Conservation (phyloP, 2,888 invertebrate genomes). For the Drosophila niveifrons region DNA sequence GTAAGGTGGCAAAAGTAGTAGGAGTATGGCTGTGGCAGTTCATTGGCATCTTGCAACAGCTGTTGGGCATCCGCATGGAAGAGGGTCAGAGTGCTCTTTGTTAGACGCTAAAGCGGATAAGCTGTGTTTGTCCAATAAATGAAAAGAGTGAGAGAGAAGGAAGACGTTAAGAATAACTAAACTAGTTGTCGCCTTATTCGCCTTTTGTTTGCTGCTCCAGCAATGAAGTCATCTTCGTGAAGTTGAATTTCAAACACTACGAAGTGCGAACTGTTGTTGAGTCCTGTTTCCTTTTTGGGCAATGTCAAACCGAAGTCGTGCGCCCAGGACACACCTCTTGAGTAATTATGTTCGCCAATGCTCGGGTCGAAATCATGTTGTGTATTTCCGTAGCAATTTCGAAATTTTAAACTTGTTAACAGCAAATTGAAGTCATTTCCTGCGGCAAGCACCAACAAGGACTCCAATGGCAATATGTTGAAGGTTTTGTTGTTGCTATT, state of each 20-base stretch:
- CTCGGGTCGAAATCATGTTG: conserved; percentile 76
- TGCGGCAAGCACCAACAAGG: conserved; percentile 61
- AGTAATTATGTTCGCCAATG: conserved; percentile 78
- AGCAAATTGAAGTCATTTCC: conserved; percentile 82
- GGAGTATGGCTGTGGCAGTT: conserved; percentile 53
- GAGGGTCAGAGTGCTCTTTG: conserved; percentile 25
- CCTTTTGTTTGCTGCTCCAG: conserved; percentile 17
- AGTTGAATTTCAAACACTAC: conserved; percentile 4
- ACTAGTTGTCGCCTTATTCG: conserved; percentile 28
- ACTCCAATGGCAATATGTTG: conserved; percentile 57
- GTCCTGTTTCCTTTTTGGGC: conserved; percentile 4
- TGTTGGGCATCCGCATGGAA: conserved; percentile 39
- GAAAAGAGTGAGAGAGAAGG: neutral
- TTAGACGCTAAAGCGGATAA: conserved; percentile 45
- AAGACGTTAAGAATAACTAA: conserved; percentile 22
- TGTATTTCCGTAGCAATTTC: conserved; percentile 80
- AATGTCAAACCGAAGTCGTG: conserved; percentile 13
- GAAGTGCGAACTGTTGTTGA: conserved; percentile 3
- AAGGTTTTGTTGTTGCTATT: conserved; percentile 25
- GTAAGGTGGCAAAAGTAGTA: neutral
- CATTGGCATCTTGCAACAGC: conserved; percentile 76
- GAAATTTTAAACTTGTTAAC: conserved; percentile 82
- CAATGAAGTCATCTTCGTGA: conserved; percentile 38
- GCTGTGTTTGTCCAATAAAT: conserved; percentile 28
- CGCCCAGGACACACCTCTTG: conserved; percentile 49